Evolutionary conservation across 2,888 invertebrate genomes (phyloP), one percentile per base, ranked within the genome.

Genomic region (Poecilobothrus nobilitatus): DNA sequence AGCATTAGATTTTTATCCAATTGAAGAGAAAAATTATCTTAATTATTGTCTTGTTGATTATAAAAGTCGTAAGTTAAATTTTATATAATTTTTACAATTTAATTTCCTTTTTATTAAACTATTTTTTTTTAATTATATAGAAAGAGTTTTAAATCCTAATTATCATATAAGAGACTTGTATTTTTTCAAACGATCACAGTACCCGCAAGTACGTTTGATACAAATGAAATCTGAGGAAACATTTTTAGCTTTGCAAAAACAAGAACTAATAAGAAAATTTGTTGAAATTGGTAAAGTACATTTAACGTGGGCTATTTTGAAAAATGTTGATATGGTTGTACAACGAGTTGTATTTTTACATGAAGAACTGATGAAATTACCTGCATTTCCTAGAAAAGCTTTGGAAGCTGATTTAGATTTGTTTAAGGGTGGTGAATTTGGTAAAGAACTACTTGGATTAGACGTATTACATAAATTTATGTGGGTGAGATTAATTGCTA

Each of bases 401-500:
- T 83, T 99, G 0, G 99, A 99, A 82, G 92, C 97, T 0, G 97
- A 99, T 80, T 87, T 99, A 74, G 94, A 95, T 76, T 85, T 97
- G 64, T 95, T 95, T 81, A 90, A 91, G 77, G 91, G 93, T 1
- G 95, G 95, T 12, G 89, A 91, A 75, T 87, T 95, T 74, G 97
- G 97, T 66, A 91, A 93, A 78, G 94, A 95, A 75, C 84, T 97
- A 53, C 86, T 94, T 66, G 95, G 97, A 1, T 83, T 99, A 73
- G 99, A 99, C 79, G 95, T 97, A 0, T 84, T 98, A 72, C 99
- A 99, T 81, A 99, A 99, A 82, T 96, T 97, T 77, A 95, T 96
- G 89, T 99, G 99, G 99, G 95, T 97, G 2, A 91, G 96, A 72
- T 83, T 98, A 53, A 95, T 97, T 76, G 92, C 95, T 0, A 88